Base-by-base conservation (phyloP, 2,797 vertebrate genomes). In the Chaetodon trifasciatus region DNA sequence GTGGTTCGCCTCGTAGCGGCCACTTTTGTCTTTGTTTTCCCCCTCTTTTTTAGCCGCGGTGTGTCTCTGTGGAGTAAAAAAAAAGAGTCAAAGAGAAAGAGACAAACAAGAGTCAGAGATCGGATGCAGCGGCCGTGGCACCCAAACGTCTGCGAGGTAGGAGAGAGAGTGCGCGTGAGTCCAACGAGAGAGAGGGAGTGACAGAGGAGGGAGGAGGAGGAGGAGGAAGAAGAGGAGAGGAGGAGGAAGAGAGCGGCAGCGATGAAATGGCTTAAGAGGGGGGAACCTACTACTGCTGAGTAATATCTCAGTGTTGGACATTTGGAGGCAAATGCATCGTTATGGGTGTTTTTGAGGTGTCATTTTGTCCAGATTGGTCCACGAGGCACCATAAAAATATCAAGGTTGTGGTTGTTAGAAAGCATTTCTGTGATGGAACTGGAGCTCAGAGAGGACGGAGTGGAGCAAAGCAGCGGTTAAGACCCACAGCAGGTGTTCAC, bases 101-200 rank as follows among this genome's bases (percentile, higher is more conserved):
- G 61, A 83, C 66, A 64, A 70, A 79, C 69, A 77, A 66, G 66
- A 61, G 79, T 65, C 61, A 78, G 83, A 80, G 78, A 56, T 3
- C 66, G 76, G 90, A 91, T 86, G 90, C 72, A 81, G 85, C 86
- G 75, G 81, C 90, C 76, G 89, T 76, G 84, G 90, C 91, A 90
- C 82, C 90, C 90, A 79, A 87, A 78, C 87, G 92, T 93, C 90
- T 90, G 91, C 61, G 90, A 91, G 91, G 86, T 83, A 76, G 85
- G 81, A 82, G 70, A 24, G 85, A 87, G 85, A 82, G 88, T 3
- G 86, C 56, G 88, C 61, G 84, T 46, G 82, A 81, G 90, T 88
- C 86, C 68, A 81, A 39, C 63, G 42, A 70, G 88, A 81, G 76
- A 65, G 75, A 70, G 71, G n/a, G 74, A 71, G 84, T 21, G 86